Percentiles rank a stretch among this genome's conserved stretches.
phyloP scores from a whole-genome alignment of 1,140 invertebrate species.

The Ostrea denselamellosa region DNA sequence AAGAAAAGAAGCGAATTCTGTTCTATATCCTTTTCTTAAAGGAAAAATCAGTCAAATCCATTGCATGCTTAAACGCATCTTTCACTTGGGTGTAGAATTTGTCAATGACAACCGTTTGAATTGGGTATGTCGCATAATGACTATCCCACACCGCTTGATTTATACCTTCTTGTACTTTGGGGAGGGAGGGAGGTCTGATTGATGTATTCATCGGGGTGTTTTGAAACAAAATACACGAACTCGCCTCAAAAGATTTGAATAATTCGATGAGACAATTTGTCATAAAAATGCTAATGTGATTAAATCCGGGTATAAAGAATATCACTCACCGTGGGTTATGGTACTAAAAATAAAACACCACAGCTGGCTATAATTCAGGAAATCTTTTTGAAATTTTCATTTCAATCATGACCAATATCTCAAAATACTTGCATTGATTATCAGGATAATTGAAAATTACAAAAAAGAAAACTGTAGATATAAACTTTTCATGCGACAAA shows the following conservation, averaged over 20 bases:
- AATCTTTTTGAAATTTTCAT: not conserved
- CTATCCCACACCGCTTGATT: slow-evolving; percentile 7
- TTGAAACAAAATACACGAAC: slow-evolving; percentile 29
- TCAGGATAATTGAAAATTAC: not conserved
- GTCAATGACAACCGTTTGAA: slow-evolving; percentile 16
- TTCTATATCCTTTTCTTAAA: not conserved
- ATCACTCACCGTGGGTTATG: not conserved
- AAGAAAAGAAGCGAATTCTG: not conserved
- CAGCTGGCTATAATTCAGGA: not conserved
- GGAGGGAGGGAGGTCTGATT: slow-evolving; percentile 9
- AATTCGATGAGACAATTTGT: slow-evolving; percentile 27
- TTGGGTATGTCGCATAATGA: not conserved
- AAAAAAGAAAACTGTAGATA: not conserved
- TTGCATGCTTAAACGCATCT: slow-evolving; percentile 28
- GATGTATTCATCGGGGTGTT: slow-evolving; percentile 35
- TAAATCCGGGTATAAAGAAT: not conserved
- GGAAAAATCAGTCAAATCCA: not conserved
- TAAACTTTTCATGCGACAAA: not conserved
- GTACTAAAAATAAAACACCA: not conserved
- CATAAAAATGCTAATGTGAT: slow-evolving; percentile 29
- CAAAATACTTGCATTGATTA: not conserved
- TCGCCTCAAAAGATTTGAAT: slow-evolving; percentile 17
- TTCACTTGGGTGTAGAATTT: slow-evolving; percentile 16
- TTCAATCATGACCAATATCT: not conserved
- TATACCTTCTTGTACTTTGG: not conserved